phyloP scores from a whole-genome alignment of 1,140 invertebrate species.

The Sycophila sp. region DNA sequence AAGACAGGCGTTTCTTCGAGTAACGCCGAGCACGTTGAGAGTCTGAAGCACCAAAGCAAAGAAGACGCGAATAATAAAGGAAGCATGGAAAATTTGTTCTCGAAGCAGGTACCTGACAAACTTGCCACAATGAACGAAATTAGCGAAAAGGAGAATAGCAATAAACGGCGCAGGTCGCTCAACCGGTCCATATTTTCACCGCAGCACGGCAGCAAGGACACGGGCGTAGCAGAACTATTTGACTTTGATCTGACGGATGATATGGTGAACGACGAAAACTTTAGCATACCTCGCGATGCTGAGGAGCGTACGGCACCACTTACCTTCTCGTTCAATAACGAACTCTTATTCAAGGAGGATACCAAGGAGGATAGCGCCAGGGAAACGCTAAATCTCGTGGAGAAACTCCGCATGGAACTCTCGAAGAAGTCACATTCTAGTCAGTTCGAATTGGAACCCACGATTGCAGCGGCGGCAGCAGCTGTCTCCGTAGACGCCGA shows the following conservation, averaged over 20 bases:
- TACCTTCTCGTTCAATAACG: slow-evolving; percentile 72
- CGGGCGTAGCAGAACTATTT: slow-evolving; percentile 69
- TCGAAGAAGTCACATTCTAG: slow-evolving; percentile 71
- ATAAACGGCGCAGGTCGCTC: slow-evolving; percentile 55
- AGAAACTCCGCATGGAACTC: slow-evolving; percentile 77
- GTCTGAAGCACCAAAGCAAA: background rate
- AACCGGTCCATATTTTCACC: slow-evolving; percentile 79
- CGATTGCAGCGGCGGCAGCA: slow-evolving; percentile 7
- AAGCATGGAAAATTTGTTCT: slow-evolving; percentile 40
- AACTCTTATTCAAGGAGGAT: slow-evolving; percentile 79
- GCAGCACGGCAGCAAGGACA: slow-evolving; percentile 72
- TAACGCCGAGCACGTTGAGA: slow-evolving; percentile 17
- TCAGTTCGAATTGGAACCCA: slow-evolving; percentile 60
- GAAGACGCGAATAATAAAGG: slow-evolving; percentile 33
- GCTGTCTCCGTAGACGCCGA: slow-evolving; percentile 44
- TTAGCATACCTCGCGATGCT: slow-evolving; percentile 70
- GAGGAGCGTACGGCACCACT: slow-evolving; percentile 70
- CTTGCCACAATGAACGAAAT: slow-evolving; percentile 37
- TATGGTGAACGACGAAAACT: slow-evolving; percentile 71
- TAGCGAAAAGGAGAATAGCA: slow-evolving; percentile 49
- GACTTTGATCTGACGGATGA: slow-evolving; percentile 76
- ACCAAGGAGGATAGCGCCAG: slow-evolving; percentile 80
- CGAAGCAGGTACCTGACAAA: slow-evolving; percentile 47
- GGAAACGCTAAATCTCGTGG: slow-evolving; percentile 81
- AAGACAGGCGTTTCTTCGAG: background rate